Conservation (phyloP, 1,140 invertebrate species). For the Pantala flavescens region DNA sequence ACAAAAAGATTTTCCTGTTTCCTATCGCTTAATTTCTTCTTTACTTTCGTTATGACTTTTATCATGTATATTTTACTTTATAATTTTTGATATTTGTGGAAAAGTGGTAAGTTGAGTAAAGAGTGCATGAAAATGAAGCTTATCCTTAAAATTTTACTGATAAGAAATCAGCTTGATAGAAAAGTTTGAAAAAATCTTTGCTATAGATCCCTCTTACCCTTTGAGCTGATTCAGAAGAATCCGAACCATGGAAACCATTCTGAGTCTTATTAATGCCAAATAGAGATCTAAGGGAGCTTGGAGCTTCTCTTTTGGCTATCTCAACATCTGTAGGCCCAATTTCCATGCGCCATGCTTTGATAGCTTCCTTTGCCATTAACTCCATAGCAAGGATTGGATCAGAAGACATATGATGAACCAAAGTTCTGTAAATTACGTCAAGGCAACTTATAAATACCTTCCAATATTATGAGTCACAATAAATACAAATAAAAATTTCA, state of each 20-base stretch:
- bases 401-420: conserved; percentile 54
- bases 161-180: too few relatives aligned
- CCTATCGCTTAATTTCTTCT: too few relatives aligned
- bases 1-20: too few relatives aligned
- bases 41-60: too few relatives aligned
- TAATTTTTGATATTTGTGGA: too few relatives aligned
- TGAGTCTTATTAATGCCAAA: conserved; percentile 60
- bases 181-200: too few relatives aligned
- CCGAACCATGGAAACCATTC: conserved; percentile 63
- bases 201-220: conserved; percentile 33
- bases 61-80: too few relatives aligned
- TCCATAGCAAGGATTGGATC: conserved; percentile 62
- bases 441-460: conserved; percentile 14
- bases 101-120: too few relatives aligned
- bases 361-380: conserved; percentile 59
- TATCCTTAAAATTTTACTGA: too few relatives aligned
- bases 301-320: conserved; percentile 43
- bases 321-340: conserved; percentile 56
- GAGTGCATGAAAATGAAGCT: too few relatives aligned
- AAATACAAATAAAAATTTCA: too few relatives aligned
- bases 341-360: conserved; percentile 46
- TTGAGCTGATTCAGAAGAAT: conserved; percentile 42
- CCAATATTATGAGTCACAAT: too few relatives aligned
- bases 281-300: conserved; percentile 52
- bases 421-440: conserved; percentile 29